These are phyloP conservation scores for Drosophila emarginata DNA, from an alignment of 2,888 invertebrate genomes.

Conservation along the genomic window DNA sequence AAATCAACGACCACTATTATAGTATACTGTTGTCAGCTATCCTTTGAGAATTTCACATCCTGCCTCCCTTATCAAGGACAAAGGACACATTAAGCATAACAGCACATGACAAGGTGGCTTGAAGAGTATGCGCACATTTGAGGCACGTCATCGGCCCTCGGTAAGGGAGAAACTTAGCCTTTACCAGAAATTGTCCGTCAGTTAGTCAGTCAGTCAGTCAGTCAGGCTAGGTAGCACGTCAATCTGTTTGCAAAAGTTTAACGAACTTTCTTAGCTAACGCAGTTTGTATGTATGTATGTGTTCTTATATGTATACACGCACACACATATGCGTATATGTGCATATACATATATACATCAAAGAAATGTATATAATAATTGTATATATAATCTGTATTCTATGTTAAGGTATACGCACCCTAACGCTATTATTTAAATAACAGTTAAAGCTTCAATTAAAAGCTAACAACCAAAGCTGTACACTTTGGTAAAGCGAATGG, in stretches of 20 bases:
- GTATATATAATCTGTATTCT: background rate
- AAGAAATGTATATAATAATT: background rate
- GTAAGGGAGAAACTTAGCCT: slow-evolving; percentile 21
- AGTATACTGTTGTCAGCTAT: slow-evolving; percentile 22
- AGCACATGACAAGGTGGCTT: slow-evolving; percentile 35
- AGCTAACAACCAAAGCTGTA: background rate
- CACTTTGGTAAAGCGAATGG: background rate
- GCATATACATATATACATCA: slow-evolving; percentile 1
- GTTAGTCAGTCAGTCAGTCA: slow-evolving; percentile 23
- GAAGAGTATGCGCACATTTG: slow-evolving; percentile 65
- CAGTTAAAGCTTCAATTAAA: background rate
- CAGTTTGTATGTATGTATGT: slow-evolving; percentile 7
- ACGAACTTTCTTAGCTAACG: slow-evolving; percentile 60
- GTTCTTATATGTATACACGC: background rate
- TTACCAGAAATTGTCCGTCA: background rate
- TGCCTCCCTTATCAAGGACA: slow-evolving; percentile 49
- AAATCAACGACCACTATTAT: slow-evolving; percentile 43
- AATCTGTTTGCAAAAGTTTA: slow-evolving; percentile 68
- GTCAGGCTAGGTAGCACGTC: slow-evolving; percentile 35
- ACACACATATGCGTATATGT: background rate
- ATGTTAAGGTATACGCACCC: slow-evolving; percentile 29
- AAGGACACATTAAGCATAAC: slow-evolving; percentile 56
- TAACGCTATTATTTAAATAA: slow-evolving; percentile 21
- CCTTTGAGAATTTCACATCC: background rate
- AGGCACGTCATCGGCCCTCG: slow-evolving; percentile 57